Percentiles rank a stretch among this genome's conserved stretches.
These are phyloP conservation scores for Hirudo medicinalis DNA, from an alignment of 1,140 invertebrate species.

Conservation along the genomic window DNA sequence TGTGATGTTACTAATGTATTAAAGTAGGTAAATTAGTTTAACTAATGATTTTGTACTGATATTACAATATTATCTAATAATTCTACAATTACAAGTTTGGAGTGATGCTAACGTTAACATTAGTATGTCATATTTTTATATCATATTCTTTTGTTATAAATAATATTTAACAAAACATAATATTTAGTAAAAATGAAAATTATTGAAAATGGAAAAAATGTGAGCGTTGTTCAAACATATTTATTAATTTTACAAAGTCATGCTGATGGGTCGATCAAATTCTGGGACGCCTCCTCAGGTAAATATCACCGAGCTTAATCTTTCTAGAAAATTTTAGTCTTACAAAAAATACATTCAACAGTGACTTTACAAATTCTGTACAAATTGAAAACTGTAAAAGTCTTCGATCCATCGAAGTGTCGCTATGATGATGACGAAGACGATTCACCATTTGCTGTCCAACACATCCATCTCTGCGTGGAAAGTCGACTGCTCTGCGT, in stretches of 20 bases:
- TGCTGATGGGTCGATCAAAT: slow-evolving; percentile 87
- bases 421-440: slow-evolving; percentile 39
- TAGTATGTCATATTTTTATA: no score
- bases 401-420: slow-evolving; percentile 58
- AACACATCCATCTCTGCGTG: slow-evolving; percentile 76
- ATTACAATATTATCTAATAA: no score
- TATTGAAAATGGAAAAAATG: no score
- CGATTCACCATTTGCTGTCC: slow-evolving; percentile 83
- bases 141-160: no score
- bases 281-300: slow-evolving; percentile 82
- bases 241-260: slow-evolving; percentile 52
- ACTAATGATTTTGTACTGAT: no score
- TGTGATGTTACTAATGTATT: no score
- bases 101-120: no score
- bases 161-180: no score
- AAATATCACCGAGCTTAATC: slow-evolving; percentile 12
- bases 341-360: slow-evolving; percentile 39
- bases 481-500: slow-evolving; percentile 78
- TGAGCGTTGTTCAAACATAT: background rate
- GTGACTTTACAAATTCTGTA: slow-evolving; percentile 75
- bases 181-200: no score
- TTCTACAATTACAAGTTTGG: no score
- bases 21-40: no score
- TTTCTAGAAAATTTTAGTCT: background rate
- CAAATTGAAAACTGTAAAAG: slow-evolving; percentile 89